phyloP scores from a whole-genome alignment of 2,888 invertebrate genomes.

The Malachius bipustulatus region DNA sequence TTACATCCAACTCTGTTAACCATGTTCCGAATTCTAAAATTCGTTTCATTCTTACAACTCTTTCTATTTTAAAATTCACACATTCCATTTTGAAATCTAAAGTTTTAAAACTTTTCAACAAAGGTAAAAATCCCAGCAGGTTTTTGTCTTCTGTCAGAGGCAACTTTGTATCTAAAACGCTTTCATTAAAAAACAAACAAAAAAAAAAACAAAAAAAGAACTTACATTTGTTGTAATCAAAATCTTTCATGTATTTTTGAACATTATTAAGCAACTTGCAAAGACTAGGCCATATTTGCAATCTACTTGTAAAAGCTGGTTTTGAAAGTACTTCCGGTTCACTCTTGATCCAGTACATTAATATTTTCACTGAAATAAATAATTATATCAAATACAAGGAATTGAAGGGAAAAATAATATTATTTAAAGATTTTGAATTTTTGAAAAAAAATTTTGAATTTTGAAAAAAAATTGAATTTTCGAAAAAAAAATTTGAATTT shows the following conservation, averaged over 20 bases:
- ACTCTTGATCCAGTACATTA: constrained; percentile 58
- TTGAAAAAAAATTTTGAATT: too few relatives aligned
- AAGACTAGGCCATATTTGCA: constrained; percentile 69
- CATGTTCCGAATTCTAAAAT: constrained; percentile 41
- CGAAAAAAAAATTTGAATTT: too few relatives aligned
- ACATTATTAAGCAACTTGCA: constrained; percentile 62
- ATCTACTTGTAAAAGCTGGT: constrained; percentile 43
- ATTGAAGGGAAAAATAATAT: too few relatives aligned
- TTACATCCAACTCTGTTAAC: constrained; percentile 38
- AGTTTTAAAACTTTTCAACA: constrained; percentile 47
- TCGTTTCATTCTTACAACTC: constrained; percentile 40
- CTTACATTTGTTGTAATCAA: constrained; percentile 45
- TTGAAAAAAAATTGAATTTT: too few relatives aligned
- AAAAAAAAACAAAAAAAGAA: constrained; percentile 17
- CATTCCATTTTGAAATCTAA: constrained; percentile 42
- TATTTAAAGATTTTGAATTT: too few relatives aligned
- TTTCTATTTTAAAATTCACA: constrained; percentile 34
- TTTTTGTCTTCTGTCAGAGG: constrained; percentile 72
- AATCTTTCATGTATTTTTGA: constrained; percentile 40
- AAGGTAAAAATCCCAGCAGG: constrained; percentile 65
- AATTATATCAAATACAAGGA: too few relatives aligned
- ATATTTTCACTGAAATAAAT: constrained; percentile 52
- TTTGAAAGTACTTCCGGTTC: constrained; percentile 43
- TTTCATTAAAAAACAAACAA: constrained; percentile 5
- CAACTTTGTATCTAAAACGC: constrained; percentile 42